A percentile compares a stretch with the other conserved stretches of the same genome.
phyloP scores from a whole-genome alignment of 2,888 invertebrate species.

The Lordiphosa andalusiaca region DNA sequence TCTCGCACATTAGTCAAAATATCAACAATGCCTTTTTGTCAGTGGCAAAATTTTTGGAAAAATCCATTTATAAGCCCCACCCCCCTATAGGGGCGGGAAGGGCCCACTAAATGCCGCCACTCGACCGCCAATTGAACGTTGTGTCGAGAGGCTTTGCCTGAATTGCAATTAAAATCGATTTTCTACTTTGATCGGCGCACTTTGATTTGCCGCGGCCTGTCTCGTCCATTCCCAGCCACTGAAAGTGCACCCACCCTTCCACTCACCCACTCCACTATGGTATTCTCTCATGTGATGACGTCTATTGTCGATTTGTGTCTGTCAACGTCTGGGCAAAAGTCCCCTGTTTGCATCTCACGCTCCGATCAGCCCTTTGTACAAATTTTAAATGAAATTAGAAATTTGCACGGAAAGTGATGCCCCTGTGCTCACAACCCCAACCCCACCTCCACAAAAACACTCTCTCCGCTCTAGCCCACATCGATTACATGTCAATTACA shows the following conservation, averaged over 20 bases:
- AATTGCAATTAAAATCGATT: conserved; percentile 75
- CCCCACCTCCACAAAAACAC: background rate
- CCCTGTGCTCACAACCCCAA: background rate
- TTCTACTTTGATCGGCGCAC: conserved; percentile 68
- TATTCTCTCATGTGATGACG: conserved; percentile 50
- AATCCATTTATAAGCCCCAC: conserved; percentile 8
- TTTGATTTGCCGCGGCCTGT: conserved; percentile 66
- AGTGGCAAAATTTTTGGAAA: too few species aligned
- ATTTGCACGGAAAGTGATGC: conserved; percentile 5
- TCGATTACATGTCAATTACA: conserved; percentile 58
- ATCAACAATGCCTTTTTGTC: too few species aligned
- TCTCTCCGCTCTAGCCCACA: background rate
- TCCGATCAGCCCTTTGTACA: background rate
- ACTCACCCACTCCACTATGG: background rate
- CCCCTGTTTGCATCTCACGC: background rate
- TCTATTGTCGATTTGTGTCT: conserved; percentile 74
- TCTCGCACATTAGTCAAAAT: too few species aligned
- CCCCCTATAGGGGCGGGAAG: conserved; percentile 1
- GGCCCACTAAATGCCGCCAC: conserved; percentile 11
- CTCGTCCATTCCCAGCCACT: conserved; percentile 10
- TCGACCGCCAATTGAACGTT: conserved; percentile 41
- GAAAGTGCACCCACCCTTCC: conserved; percentile 12
- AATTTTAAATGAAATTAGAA: background rate
- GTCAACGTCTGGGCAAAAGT: conserved; percentile 55
- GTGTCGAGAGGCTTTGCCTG: conserved; percentile 35